A percentile compares a stretch with the other conserved stretches of the same genome.
phyloP scores from a whole-genome alignment of 2,797 vertebrate species.

The Trachops cirrhosus region DNA sequence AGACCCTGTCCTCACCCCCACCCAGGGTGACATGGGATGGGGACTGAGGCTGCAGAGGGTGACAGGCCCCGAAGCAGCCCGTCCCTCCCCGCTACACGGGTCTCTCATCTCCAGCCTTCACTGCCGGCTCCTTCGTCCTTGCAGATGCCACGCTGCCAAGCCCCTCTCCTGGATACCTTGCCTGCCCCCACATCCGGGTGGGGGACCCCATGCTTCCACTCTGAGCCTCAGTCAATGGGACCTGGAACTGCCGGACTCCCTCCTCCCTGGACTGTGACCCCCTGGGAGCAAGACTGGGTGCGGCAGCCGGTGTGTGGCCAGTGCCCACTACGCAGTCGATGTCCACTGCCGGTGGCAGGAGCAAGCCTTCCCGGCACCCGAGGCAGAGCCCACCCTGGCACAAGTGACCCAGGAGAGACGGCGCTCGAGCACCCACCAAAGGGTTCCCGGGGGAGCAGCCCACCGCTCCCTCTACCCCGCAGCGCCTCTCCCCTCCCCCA shows the following conservation, averaged over 20 bases:
- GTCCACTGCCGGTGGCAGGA: not conserved
- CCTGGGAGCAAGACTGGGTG: not conserved
- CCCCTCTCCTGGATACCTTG: not conserved
- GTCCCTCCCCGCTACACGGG: too few species aligned
- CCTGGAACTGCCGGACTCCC: not conserved
- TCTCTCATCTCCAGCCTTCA: too few species aligned
- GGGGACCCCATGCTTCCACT: not conserved
- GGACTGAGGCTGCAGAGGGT: not conserved
- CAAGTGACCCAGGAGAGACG: accelerated
- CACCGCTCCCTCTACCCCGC: not conserved
- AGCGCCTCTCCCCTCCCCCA: not conserved
- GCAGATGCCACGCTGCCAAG: accelerated
- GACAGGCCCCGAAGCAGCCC: not conserved
- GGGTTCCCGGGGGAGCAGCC: not conserved
- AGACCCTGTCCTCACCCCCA: not conserved
- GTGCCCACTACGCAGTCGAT: accelerated
- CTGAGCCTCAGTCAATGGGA: accelerated
- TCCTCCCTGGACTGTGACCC: not conserved
- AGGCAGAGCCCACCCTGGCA: not conserved
- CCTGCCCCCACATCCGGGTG: not conserved
- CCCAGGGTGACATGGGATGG: not conserved
- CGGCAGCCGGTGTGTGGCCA: accelerated
- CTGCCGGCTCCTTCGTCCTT: not conserved
- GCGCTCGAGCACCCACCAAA: not conserved
- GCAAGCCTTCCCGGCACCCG: not conserved